These are phyloP conservation scores for Zaprionus lineosus DNA, from an alignment of 2,888 invertebrate species.

Conservation along the genomic window DNA sequence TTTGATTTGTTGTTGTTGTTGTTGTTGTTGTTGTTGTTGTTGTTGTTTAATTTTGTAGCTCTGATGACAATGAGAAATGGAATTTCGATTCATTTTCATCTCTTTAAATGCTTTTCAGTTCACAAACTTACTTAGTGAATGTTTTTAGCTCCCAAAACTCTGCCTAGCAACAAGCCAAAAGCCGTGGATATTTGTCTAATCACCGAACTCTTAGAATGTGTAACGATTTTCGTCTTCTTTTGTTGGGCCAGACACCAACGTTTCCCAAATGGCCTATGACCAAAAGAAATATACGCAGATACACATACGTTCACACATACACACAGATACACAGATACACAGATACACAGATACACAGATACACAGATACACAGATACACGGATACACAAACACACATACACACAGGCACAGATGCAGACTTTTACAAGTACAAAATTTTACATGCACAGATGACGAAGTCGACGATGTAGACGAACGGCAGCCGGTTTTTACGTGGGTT, in stretches of 20 bases:
- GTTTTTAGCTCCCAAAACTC: no score
- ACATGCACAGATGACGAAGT: slow-evolving; percentile 61
- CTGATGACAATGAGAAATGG: no score
- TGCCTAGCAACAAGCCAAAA: no score
- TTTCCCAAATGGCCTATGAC: slow-evolving; percentile 41
- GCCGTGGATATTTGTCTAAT: no score
- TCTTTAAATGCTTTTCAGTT: no score
- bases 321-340: not conserved
- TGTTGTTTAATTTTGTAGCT: no score
- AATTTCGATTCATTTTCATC: no score
- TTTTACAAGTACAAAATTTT: slow-evolving; percentile 8
- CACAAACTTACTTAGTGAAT: no score
- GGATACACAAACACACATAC: slow-evolving; percentile 2
- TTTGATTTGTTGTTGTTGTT: slow-evolving; percentile 6
- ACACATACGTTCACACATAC: not conserved
- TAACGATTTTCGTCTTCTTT: not conserved
- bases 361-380: slow-evolving; percentile 56
- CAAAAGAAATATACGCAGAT: slow-evolving; percentile 7
- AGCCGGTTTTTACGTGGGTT: slow-evolving; percentile 1
- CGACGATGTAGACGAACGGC: slow-evolving; percentile 5
- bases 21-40: no score
- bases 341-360: slow-evolving; percentile 45
- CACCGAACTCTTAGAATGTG: not conserved
- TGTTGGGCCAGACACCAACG: not conserved
- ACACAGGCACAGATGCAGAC: not conserved